These are phyloP conservation scores for Triplophysa yarkandensis DNA, from an alignment of 2,797 vertebrate genomes.

Conservation along the genomic window DNA sequence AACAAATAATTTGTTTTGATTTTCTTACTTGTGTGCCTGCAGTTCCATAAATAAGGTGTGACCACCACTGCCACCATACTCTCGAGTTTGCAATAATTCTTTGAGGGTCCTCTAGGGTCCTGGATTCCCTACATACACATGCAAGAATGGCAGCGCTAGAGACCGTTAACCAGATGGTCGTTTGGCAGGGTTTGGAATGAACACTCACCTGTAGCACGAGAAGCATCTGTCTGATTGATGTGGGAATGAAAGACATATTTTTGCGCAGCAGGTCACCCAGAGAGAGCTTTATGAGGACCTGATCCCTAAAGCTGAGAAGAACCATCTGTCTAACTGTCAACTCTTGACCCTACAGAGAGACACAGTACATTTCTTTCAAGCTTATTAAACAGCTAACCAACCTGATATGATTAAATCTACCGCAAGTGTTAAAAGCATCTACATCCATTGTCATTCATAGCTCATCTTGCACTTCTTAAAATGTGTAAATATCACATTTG, in stretches of 20 bases:
- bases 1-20: too few relatives aligned
- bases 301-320: constrained; percentile 82
- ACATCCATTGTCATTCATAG: neutral
- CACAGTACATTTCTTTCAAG: neutral
- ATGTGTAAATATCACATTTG: too few relatives aligned
- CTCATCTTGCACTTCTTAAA: neutral
- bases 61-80: constrained; percentile 80
- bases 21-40: constrained; percentile 67
- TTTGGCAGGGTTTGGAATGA: neutral
- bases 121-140: constrained; percentile 75
- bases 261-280: constrained; percentile 73
- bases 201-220: constrained; percentile 79
- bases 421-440: too few relatives aligned
- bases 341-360: constrained; percentile 76
- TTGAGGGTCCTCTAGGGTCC: constrained; percentile 77
- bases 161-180: neutral
- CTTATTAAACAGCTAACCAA: neutral
- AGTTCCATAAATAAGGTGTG: constrained; percentile 77
- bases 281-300: constrained; percentile 79
- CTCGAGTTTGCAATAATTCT: constrained; percentile 78
- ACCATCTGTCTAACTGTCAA: constrained; percentile 84
- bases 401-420: neutral
- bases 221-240: constrained; percentile 82
- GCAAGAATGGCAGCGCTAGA: neutral
- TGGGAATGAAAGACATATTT: constrained; percentile 66